Evolutionary conservation across 2,797 vertebrate genomes (phyloP), one percentile per base, ranked within the genome.

Genomic region (Morelia viridis): DNA sequence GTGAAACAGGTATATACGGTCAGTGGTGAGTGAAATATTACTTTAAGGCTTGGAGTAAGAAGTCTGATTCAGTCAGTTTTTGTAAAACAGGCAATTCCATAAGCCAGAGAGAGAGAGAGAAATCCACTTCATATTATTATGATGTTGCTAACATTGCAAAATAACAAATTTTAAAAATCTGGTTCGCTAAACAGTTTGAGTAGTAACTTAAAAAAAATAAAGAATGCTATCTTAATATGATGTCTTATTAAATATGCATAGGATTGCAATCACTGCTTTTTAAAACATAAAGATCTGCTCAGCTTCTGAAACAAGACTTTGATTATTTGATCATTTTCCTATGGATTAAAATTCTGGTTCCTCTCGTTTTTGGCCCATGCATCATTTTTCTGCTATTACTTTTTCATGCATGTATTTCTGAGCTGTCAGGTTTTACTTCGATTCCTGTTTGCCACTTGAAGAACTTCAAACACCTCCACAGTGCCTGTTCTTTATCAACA

Each of bases 321-420:
- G 53, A 31, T 58, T 87, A 15, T 83, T 46, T 64, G 85, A 22
- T 35, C 10, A 0, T 46, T 89, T 92, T 10, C 13, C 90, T 11
- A 61, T 7, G 90, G 93, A 15, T 13, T 5, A 93, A 93, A 61
- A 5, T 31, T 50, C 41, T 12, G n/a, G 15, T 50, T 60, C 15
- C 3, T 15, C 31, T 61, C 26, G 11, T 83, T 92, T 90, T 65
- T 8, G 1, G 46, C 57, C 61, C 0, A 0, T 50, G 53, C 0
- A 9, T 89, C 93, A 91, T n/a, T 17, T 57, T 13, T 31, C 85
- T 31, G 92, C 58, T 22, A 56, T 56, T 85, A 3, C 24, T 91
- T 50, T 31, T 94, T 88, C 3, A 4, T 24, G 26, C 84, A 89
- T 35, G 91, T 60, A 17, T 92, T 9, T 91, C 41, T 57, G 57